phyloP scores from a whole-genome alignment of 92 coral and sea anemone genomes.

The Actinostola sp. region DNA sequence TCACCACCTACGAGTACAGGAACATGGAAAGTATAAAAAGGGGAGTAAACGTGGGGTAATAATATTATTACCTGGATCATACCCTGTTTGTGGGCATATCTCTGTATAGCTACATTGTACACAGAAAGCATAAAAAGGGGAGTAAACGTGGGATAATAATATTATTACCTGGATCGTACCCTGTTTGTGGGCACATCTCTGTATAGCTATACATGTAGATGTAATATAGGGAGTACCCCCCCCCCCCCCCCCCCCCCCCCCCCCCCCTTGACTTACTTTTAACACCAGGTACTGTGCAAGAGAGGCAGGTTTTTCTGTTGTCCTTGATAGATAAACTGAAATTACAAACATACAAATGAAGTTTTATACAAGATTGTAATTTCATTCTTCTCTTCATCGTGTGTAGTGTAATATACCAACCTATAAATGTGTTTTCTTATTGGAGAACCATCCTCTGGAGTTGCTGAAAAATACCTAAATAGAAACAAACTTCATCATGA shows the following conservation, averaged over 20 bases:
- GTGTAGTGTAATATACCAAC: constrained; percentile 36
- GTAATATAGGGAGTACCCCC: not conserved
- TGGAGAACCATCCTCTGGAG: constrained; percentile 12
- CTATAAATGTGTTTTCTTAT: constrained; percentile 79
- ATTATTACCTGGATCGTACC: no score
- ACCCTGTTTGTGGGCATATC: no score
- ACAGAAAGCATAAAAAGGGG: no score
- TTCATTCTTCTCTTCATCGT: not conserved
- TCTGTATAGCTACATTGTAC: no score
- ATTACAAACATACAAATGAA: not conserved
- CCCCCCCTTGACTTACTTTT: constrained; percentile 51
- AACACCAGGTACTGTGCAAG: constrained; percentile 71
- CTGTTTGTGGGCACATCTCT: no score
- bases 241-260: not conserved
- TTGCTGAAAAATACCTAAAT: constrained; percentile 1
- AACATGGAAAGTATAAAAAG: no score
- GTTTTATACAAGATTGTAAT: not conserved
- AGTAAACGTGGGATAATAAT: no score
- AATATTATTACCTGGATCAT: no score
- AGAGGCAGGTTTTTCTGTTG: constrained; percentile 53
- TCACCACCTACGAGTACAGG: constrained; percentile 75
- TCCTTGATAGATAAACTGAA: constrained; percentile 66
- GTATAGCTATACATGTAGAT: no score
- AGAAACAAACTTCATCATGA: not conserved
- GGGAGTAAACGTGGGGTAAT: no score